Percentiles rank a stretch among this genome's conserved stretches.
Conservation (phyloP, 2,113 vertebrate species). For the Entosphenus tridentatus region DNA sequence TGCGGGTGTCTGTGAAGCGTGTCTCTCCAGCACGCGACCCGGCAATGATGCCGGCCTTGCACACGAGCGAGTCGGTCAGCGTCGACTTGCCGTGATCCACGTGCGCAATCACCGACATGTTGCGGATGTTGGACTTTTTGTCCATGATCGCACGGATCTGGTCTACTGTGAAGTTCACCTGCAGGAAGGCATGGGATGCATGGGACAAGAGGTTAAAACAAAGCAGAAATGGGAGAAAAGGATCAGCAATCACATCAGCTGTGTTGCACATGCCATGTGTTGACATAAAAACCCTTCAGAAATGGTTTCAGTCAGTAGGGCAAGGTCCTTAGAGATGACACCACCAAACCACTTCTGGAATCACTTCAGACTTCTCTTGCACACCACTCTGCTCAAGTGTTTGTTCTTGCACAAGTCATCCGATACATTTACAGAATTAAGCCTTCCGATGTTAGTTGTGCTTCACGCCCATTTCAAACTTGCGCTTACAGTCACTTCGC, state of each 20-base stretch:
- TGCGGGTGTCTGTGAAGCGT: slow-evolving; percentile 71
- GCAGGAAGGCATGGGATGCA: slow-evolving; percentile 5
- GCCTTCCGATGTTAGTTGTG: too few species aligned
- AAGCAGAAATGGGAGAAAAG: background rate
- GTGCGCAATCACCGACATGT: slow-evolving; percentile 94
- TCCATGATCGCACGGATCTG: slow-evolving; percentile 97
- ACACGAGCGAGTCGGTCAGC: slow-evolving; percentile 71
- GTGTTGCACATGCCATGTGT: background rate
- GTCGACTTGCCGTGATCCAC: slow-evolving; percentile 92
- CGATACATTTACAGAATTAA: too few species aligned
- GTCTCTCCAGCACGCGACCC: slow-evolving; percentile 67
- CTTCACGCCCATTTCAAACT: too few species aligned
- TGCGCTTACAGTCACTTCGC: too few species aligned
- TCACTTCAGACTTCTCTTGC: background rate
- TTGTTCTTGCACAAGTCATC: too few species aligned
- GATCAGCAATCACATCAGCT: background rate
- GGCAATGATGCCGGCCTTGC: slow-evolving; percentile 90
- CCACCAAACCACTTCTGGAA: slow-evolving; percentile 27
- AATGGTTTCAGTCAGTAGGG: background rate
- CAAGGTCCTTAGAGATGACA: background rate
- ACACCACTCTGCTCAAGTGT: too few species aligned
- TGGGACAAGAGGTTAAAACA: background rate
- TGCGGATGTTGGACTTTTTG: slow-evolving; percentile 92
- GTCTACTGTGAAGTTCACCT: slow-evolving; percentile 96
- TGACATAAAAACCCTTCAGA: background rate